Evolutionary conservation across 1,140 invertebrate species (phyloP), one percentile per base, ranked within the genome.

Genomic region (Bombus fervidus): DNA sequence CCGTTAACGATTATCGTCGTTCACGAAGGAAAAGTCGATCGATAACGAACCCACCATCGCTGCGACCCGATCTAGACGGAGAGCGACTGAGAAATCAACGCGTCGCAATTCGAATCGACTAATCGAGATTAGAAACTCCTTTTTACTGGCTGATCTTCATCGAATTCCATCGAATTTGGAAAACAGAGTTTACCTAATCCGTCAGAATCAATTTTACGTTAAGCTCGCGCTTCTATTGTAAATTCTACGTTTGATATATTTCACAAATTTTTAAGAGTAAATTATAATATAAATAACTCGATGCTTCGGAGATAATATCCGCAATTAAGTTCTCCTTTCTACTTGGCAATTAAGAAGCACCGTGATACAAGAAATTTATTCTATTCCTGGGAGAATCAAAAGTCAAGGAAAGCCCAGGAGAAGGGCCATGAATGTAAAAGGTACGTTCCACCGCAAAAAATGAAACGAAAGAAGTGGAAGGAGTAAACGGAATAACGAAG

Each of bases 401-500:
- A 81, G 41, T 64, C 72, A 37, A 72, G 69, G 8, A 53, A 22
- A 62, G 25, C n/a, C 39, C 47, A 18, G 31, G 47, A 68, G 31
- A 6, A 53, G 31, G 28, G 10, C 9, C 3, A 53, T 53, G 18
- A 53, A 53, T 25, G 22, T 37, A 53, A 34, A n/a, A 71, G 25
- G 37, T 72, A 59, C 22, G 18, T 68, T 37, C 34, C 22, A 25
- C 0, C 10, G 37, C 18, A 15, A 71, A n/a, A 81, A 57, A n/a
- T 43, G 25, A 69, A 80, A 69, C 13, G 28, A 13, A 47, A 59
- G 15, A 41, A 41, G 39, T n/a, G 28, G 25, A 41, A 72, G 31
- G 41, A 47, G n/a, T 75, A 75, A 75, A 75, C 71, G 72, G 71
- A 75, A 82, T 82, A 82, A 82, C 41, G 57, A 82, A 75, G 57